A percentile compares a stretch with the other conserved stretches of the same genome.
Conservation (phyloP, 2,888 invertebrate species). For the Platycnemis pennipes region DNA sequence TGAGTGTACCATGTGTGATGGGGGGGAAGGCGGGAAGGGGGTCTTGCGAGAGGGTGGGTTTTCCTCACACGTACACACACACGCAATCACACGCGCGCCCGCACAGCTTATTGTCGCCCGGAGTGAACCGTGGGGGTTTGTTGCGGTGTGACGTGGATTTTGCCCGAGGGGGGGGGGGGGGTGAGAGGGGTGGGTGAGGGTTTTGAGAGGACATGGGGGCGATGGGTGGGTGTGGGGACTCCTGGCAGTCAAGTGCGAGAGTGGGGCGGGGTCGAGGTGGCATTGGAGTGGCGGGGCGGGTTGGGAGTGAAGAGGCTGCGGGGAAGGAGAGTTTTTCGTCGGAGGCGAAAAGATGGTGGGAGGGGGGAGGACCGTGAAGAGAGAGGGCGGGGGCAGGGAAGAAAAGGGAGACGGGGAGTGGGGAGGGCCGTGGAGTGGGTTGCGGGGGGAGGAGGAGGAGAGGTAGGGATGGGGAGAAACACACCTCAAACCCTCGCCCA, state of each 20-base stretch:
- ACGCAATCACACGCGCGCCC: not conserved
- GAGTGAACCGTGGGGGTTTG: not conserved
- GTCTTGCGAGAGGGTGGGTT: not conserved
- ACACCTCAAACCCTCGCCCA: constrained; percentile 72
- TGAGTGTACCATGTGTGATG: not conserved
- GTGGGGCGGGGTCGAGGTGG: not conserved
- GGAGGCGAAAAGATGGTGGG: constrained; percentile 9
- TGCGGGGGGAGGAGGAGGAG: constrained; percentile 50
- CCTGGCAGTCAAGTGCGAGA: constrained; percentile 36
- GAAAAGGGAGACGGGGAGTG: constrained; percentile 66
- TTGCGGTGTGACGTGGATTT: not conserved
- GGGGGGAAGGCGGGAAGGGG: not conserved
- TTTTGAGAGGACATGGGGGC: not conserved
- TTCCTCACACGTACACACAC: no score
- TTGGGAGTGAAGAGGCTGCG: not conserved
- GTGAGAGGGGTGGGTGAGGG: not conserved
- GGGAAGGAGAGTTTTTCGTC: not conserved
- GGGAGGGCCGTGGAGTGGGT: constrained; percentile 75
- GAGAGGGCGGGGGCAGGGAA: no score
- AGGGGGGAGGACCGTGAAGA: not conserved
- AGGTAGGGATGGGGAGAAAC: constrained; percentile 24
- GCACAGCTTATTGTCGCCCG: not conserved
- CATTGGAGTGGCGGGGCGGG: not conserved
- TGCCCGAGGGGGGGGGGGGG: not conserved
- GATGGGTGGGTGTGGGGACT: not conserved